Conservation (phyloP, 2,113 vertebrate species). For the Cromileptes altivelis region DNA sequence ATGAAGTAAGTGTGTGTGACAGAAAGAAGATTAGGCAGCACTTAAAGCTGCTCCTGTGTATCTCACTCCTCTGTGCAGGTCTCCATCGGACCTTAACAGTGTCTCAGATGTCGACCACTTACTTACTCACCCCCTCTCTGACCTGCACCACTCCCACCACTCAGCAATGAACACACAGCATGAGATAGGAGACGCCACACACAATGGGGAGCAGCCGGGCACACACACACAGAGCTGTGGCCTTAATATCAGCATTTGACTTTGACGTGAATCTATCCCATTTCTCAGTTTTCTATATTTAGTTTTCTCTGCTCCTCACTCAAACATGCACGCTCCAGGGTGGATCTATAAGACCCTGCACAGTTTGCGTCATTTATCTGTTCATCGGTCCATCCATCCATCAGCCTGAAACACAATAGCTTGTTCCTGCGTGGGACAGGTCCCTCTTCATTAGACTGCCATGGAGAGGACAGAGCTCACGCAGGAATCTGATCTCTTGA, state of each 20-base stretch:
- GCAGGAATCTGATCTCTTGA: conserved; percentile 66
- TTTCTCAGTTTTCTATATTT: not conserved
- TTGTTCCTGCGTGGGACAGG: conserved; percentile 44
- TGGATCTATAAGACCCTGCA: not conserved
- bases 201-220: not conserved
- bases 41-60: not conserved
- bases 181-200: conserved; percentile 2
- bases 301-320: not conserved
- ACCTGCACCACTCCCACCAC: conserved; percentile 36
- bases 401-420: conserved; percentile 70
- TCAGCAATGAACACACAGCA: conserved; percentile 32
- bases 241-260: not conserved
- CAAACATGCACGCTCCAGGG: not conserved
- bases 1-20: conserved; percentile 7
- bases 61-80: conserved; percentile 3
- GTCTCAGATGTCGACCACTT: conserved; percentile 56
- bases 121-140: conserved; percentile 12
- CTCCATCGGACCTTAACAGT: conserved; percentile 3
- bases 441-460: conserved; percentile 53
- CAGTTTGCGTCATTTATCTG: conserved; percentile 19
- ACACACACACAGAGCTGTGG: not conserved
- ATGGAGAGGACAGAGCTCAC: conserved; percentile 60
- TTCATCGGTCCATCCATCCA: conserved; percentile 54
- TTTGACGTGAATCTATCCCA: conserved; percentile 8
- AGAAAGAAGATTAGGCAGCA: conserved; percentile 17